A percentile compares a stretch with the other conserved stretches of the same genome.
phyloP scores from a whole-genome alignment of 2,888 invertebrate genomes.

The Spodoptera exigua region DNA sequence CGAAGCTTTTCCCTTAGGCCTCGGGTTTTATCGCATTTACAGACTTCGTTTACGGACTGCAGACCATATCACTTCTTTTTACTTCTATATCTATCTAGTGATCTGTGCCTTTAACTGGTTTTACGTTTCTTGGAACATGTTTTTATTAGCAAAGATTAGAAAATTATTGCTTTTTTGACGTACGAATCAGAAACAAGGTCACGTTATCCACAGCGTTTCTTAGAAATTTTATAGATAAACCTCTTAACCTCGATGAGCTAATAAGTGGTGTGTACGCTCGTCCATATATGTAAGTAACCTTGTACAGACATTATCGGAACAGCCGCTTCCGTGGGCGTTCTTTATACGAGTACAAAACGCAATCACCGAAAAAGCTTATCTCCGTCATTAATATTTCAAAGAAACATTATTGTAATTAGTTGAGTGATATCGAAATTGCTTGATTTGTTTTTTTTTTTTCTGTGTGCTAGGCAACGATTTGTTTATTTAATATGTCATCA shows the following conservation, averaged over 20 bases:
- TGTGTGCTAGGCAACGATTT: not conserved
- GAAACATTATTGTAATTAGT: constrained; percentile 16
- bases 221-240: constrained; percentile 7
- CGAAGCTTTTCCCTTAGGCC: constrained; percentile 41
- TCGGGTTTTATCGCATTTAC: constrained; percentile 38
- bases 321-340: constrained; percentile 22
- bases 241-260: not conserved
- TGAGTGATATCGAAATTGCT: constrained; percentile 9
- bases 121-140: too few species aligned
- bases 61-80: constrained; percentile 13
- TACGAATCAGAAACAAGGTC: too few species aligned
- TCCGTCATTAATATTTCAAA: constrained; percentile 8
- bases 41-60: constrained; percentile 11
- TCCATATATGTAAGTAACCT: constrained; percentile 16
- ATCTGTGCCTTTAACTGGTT: too few species aligned
- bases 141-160: too few species aligned
- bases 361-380: constrained; percentile 17
- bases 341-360: constrained; percentile 19
- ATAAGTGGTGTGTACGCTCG: constrained; percentile 4
- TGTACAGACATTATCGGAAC: constrained; percentile 16
- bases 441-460: constrained; percentile 9
- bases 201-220: constrained; percentile 1
- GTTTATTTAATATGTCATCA: not conserved
- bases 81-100: constrained; percentile 1
- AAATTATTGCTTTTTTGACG: too few species aligned